A percentile compares a stretch with the other conserved stretches of the same genome.
Conservation (phyloP, 2,888 invertebrate species). For the Apantesis nais region DNA sequence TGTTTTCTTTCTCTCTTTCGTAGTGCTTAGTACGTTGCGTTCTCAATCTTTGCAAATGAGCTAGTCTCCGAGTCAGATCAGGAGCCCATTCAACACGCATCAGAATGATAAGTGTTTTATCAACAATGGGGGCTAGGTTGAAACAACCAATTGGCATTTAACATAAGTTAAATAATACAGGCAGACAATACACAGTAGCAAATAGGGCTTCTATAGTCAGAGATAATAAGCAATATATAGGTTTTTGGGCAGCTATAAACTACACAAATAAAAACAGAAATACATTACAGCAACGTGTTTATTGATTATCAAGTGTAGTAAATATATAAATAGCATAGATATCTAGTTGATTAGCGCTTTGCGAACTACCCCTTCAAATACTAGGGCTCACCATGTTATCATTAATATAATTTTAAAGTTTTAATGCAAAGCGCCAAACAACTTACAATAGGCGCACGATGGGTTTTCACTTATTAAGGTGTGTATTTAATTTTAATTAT, state of each 20-base stretch:
- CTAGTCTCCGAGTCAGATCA: too few relatives aligned
- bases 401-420: conserved; percentile 11
- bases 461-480: background rate
- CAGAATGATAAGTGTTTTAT: too few relatives aligned
- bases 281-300: conserved; percentile 66
- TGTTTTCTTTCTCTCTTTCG: too few relatives aligned
- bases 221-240: too few relatives aligned
- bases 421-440: conserved; percentile 19
- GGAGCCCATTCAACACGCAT: too few relatives aligned
- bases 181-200: too few relatives aligned
- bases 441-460: conserved; percentile 22
- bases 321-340: conserved; percentile 56
- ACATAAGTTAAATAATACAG: too few relatives aligned
- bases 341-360: conserved; percentile 51
- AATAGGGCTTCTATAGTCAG: too few relatives aligned
- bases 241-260: background rate
- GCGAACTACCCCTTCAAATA: conserved; percentile 22
- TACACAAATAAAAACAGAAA: conserved; percentile 46
- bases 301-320: conserved; percentile 58
- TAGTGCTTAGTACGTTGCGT: too few relatives aligned
- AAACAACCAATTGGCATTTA: too few relatives aligned
- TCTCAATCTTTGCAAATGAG: too few relatives aligned
- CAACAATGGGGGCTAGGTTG: too few relatives aligned
- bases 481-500: background rate
- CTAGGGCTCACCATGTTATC: conserved; percentile 17